phyloP scores from a whole-genome alignment of 2,888 invertebrate genomes.

The Dasysyrphus albostriatus region DNA sequence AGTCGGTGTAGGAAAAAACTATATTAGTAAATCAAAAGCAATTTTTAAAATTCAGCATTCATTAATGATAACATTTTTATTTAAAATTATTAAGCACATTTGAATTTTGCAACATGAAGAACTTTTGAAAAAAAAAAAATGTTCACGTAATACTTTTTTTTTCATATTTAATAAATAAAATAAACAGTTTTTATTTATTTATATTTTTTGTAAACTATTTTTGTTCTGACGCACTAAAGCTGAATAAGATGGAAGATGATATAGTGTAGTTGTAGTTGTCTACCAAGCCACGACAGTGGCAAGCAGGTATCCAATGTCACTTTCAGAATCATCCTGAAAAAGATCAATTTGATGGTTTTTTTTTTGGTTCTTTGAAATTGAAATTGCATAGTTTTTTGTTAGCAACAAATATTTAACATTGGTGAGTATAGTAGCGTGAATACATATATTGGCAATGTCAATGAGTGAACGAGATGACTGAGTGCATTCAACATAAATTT shows the following conservation, averaged over 20 bases:
- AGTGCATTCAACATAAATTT: neutral
- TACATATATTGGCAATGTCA: neutral
- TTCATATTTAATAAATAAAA: neutral
- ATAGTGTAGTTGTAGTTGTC: conserved; percentile 55
- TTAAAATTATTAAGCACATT: neutral
- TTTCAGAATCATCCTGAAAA: conserved; percentile 89
- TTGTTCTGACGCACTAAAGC: conserved; percentile 47
- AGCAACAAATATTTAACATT: conserved; percentile 25
- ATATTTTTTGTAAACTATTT: too few relatives aligned
- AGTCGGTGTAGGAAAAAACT: neutral
- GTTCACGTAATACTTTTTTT: neutral
- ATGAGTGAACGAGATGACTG: neutral
- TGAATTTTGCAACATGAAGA: neutral
- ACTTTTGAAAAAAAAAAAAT: neutral
- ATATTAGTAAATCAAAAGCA: neutral
- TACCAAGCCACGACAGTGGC: conserved; percentile 87
- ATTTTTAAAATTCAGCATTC: neutral
- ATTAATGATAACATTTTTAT: neutral
- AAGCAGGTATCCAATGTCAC: conserved; percentile 88
- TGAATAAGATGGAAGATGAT: conserved; percentile 42
- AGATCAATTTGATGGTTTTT: conserved; percentile 48
- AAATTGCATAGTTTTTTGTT: conserved; percentile 76
- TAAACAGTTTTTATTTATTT: neutral
- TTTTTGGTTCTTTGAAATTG: conserved; percentile 29
- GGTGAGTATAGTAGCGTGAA: neutral